phyloP scores from a whole-genome alignment of 2,797 vertebrate species.

The Gobio occitaniae region DNA sequence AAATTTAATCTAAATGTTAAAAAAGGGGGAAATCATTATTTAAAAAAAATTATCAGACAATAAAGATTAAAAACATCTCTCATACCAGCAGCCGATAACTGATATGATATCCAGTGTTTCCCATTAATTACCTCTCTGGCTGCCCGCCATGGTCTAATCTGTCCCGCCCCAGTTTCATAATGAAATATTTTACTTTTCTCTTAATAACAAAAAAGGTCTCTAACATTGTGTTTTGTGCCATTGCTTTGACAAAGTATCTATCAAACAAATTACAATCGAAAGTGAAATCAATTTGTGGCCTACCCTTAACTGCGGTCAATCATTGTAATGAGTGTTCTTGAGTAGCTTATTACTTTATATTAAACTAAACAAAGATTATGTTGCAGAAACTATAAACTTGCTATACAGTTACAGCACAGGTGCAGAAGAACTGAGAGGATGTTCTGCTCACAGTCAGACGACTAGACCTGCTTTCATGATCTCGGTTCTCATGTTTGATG shows the following conservation, averaged over 20 bases:
- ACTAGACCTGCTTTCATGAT: conserved; percentile 58
- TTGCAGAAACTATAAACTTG: conserved; percentile 1
- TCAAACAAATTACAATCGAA: background rate
- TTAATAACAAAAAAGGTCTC: background rate
- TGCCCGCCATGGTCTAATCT: background rate
- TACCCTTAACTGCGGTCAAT: background rate
- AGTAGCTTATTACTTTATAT: background rate
- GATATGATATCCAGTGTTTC: background rate
- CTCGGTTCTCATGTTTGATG: conserved; percentile 79
- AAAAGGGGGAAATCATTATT: background rate
- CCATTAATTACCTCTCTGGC: background rate
- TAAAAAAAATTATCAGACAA: background rate
- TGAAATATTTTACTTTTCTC: background rate
- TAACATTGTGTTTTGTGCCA: background rate
- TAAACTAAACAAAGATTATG: conserved; percentile 11
- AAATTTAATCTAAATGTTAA: background rate
- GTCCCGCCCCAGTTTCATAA: background rate
- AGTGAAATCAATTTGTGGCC: background rate
- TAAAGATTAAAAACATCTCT: background rate
- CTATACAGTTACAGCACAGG: background rate
- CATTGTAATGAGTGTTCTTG: background rate
- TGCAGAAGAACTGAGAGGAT: conserved; percentile 23
- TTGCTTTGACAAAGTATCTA: background rate
- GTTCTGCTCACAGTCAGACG: conserved; percentile 53
- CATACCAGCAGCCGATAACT: background rate